Percentiles rank a stretch among this genome's conserved stretches.
phyloP scores from a whole-genome alignment of 1,140 invertebrate species.

The Stegodyphus mimosarum region DNA sequence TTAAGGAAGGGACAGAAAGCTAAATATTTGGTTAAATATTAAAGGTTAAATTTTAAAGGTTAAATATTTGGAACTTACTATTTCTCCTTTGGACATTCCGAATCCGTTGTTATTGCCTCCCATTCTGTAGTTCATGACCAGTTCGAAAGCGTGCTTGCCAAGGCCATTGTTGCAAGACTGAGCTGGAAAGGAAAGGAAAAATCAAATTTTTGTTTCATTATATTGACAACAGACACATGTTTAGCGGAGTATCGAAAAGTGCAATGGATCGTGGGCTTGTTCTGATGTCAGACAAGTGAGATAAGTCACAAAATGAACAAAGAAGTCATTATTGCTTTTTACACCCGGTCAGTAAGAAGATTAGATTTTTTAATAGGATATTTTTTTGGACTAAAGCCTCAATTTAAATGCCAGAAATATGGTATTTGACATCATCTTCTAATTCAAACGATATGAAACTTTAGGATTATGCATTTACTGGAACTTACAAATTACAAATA shows the following conservation, averaged over 20 bases:
- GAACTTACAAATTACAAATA: too few species aligned
- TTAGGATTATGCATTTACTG: too few species aligned
- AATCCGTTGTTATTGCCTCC: conserved; percentile 83
- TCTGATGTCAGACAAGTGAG: background rate
- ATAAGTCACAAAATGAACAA: background rate
- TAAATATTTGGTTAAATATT: too few species aligned
- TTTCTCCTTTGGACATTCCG: conserved; percentile 70
- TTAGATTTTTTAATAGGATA: background rate
- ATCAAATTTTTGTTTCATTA: background rate
- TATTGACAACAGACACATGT: background rate
- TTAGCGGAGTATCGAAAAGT: too few species aligned
- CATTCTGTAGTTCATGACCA: conserved; percentile 86
- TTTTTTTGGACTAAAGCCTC: background rate
- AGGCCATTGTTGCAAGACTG: conserved; percentile 90
- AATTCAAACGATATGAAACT: too few species aligned
- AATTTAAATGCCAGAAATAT: too few species aligned
- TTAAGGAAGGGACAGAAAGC: too few species aligned
- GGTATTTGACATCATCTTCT: too few species aligned
- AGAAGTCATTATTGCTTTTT: background rate
- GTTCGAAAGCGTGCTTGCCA: conserved; percentile 86
- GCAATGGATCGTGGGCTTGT: background rate
- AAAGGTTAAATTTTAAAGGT: background rate
- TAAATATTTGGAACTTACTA: conserved; percentile 72
- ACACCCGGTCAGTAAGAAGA: background rate
- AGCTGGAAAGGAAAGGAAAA: conserved; percentile 70